These are phyloP conservation scores for Gymnothorax reevesii DNA, from an alignment of 2,797 vertebrate genomes.

Conservation along the genomic window DNA sequence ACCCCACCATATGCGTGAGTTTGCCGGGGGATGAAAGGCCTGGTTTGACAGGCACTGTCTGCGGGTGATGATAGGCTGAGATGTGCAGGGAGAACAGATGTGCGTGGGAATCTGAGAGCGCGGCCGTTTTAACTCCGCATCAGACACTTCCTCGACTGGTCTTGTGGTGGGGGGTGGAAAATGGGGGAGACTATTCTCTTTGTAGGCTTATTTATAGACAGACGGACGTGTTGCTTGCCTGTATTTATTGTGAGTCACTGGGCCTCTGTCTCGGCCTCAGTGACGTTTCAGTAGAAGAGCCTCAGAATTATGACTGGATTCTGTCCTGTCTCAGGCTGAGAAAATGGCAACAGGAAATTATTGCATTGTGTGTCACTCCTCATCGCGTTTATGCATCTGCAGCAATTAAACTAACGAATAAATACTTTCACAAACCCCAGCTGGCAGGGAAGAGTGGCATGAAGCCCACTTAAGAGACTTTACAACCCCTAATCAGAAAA, in stretches of 20 bases:
- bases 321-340: neutral
- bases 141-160: neutral
- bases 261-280: neutral
- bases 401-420: too few relatives aligned
- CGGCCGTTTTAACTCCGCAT: neutral
- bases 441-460: neutral
- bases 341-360: neutral
- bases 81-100: slow-evolving; percentile 1
- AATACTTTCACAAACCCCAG: neutral
- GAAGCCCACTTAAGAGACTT: neutral
- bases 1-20: slow-evolving; percentile 7
- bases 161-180: neutral
- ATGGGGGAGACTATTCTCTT: neutral
- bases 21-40: neutral
- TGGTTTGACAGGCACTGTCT: slow-evolving; percentile 6
- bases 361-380: neutral
- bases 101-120: neutral
- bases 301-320: neutral
- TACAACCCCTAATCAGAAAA: too few relatives aligned
- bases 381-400: neutral
- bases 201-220: neutral
- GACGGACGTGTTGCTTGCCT: neutral
- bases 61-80: neutral
- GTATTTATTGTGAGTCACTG: neutral
- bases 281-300: neutral